Evolutionary conservation across 2,113 vertebrate species (phyloP).

Genomic region (Platichthys stellatus): DNA sequence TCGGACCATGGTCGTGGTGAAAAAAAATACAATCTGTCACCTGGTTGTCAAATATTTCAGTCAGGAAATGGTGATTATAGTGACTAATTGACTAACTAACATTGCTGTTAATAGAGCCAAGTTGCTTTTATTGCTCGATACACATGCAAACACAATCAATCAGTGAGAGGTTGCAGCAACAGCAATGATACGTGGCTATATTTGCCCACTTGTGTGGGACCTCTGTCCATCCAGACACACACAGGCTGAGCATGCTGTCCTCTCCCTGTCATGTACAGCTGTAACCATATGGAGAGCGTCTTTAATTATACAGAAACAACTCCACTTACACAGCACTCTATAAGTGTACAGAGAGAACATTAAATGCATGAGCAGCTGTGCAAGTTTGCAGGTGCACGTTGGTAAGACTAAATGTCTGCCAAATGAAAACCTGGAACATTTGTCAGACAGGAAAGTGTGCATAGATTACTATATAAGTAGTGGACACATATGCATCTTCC

Average conservation of each 20-base stretch:
- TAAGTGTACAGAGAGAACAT: conserved; percentile 37
- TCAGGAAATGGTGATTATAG: background rate
- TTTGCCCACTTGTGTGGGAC: background rate
- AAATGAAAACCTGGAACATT: conserved; percentile 51
- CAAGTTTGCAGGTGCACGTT: conserved; percentile 41
- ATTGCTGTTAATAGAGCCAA: background rate
- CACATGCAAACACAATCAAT: background rate
- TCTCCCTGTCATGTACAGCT: conserved; percentile 2
- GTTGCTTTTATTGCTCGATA: no score
- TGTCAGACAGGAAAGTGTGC: conserved; percentile 49
- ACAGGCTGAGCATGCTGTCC: background rate
- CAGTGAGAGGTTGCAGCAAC: background rate
- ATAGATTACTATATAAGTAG: conserved; percentile 65
- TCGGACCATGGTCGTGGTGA: no score
- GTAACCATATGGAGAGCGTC: conserved; percentile 25
- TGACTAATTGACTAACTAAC: no score
- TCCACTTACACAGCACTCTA: conserved; percentile 31
- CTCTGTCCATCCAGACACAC: background rate
- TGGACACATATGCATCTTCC: conserved; percentile 41
- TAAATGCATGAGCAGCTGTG: conserved; percentile 75
- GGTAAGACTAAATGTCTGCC: conserved; percentile 62
- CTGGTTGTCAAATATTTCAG: background rate
- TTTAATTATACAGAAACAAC: conserved; percentile 47
- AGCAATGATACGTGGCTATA: background rate
- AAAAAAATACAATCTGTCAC: background rate